Base-by-base conservation (phyloP, 2,888 invertebrate genomes). In the Lissonota sp. region DNA sequence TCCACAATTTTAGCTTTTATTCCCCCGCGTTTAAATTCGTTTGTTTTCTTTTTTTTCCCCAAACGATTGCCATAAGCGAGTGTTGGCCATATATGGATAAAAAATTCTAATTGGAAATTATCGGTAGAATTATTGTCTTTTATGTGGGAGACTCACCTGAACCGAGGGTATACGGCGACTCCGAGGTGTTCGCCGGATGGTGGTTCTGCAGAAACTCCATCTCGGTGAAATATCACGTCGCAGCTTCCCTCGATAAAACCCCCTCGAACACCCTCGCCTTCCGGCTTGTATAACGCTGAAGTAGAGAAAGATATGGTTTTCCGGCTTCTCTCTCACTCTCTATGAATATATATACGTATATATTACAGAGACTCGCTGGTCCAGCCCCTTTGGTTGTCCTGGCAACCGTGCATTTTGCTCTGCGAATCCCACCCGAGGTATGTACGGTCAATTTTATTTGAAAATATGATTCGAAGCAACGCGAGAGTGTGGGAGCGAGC, bases 201-300 rank as follows among this genome's bases (percentile, higher is more conserved):
- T 92, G 91, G 91, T 90, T 92, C 89, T 92, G 92, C 86, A 92
- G 92, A 88, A 92, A 92, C 92, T 92, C 92, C 92, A 92, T 92
- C 90, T 92, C 92, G 89, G 88, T 88, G 87, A 89, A 91, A 89
- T 90, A 89, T 87, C 87, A 86, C 86, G 85, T 85, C 83, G 87
- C 89, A 85, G 88, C 83, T 84, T 88, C 87, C 90, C 89, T 87
- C 88, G 86, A 89, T 89, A 88, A 89, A 91, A 91, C 89, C 90
- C 90, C 90, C 88, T 87, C 84, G 79, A 83, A 85, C 87, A 88
- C 88, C 86, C 75, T 75, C 87, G 87, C 78, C 75, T 80, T 80
- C 55, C 74, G 39, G 58, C 80, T 73, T 69, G 63, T 83, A 79
- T 62, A 72, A 62, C 71, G 69, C 64, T 8, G 67, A 62, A 57